Evolutionary conservation across 1,140 invertebrate genomes (phyloP), one percentile per base, ranked within the genome.

Genomic region (Megalopta genalis): DNA sequence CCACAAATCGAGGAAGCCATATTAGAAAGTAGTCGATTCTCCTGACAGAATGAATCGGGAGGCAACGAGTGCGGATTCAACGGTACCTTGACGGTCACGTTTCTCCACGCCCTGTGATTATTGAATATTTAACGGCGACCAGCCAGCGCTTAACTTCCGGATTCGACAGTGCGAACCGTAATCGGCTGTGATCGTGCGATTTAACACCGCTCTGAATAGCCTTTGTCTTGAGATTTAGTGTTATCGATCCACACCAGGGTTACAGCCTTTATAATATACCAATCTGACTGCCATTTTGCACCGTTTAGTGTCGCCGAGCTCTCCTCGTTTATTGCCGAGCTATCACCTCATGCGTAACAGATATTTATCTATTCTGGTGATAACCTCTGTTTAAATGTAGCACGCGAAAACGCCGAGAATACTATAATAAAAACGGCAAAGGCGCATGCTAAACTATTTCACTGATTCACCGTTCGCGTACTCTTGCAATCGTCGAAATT

Each of bases 221-320:
- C 81, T 84, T 80, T 83, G 76, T 84, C 62, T 57, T 54, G 27
- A 83, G 57, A 80, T 80, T 80, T 83, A 70, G 54, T 71, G 25
- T 23, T 66, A 83, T 83, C 72, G 81, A 85, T 76, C 63, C 62
- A 16, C 2, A 8, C 10, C 18, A 16, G 65, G 65, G 46, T 78
- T 57, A 39, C 80, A 82, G 46, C 21, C 16, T 54, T 42, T 21
- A 25, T 70, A 68, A 77, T 72, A 52, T 73, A 52, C 68, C 54
- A 42, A 49, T 68, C 70, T 9, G 39, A 39, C 62, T 74, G 60
- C 52, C 37, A 39, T 69, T 74, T 67, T 23, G 27, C 39, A 16
- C 67, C 27, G 1, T 73, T 14, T 60, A 8, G n/a, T 32, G 7
- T 49, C 27, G 8, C 12, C 16, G 18, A n/a, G 37, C 37, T 68